phyloP scores from a whole-genome alignment of 2,888 invertebrate genomes.

The Leucoptera coffeella region DNA sequence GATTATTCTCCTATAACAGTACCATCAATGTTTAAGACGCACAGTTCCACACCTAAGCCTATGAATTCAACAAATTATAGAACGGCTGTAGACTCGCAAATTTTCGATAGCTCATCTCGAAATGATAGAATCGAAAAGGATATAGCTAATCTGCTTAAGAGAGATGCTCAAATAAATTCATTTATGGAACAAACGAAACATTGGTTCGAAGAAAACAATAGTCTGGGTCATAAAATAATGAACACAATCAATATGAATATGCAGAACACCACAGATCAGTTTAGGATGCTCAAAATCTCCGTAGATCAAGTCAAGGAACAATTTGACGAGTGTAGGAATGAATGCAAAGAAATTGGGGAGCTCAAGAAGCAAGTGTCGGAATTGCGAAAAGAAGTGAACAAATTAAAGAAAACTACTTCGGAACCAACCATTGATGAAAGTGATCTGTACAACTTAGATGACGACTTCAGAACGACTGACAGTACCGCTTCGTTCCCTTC shows the following conservation, averaged over 20 bases:
- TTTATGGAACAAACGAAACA: slow-evolving; percentile 58
- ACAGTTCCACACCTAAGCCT: slow-evolving; percentile 40
- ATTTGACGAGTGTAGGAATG: slow-evolving; percentile 49
- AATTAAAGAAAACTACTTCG: slow-evolving; percentile 41
- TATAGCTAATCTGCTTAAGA: slow-evolving; percentile 59
- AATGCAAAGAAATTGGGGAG: slow-evolving; percentile 54
- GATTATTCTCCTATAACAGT: too few relatives aligned
- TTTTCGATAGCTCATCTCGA: slow-evolving; percentile 18
- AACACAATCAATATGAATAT: slow-evolving; percentile 34
- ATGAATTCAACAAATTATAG: slow-evolving; percentile 41
- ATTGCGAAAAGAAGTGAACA: slow-evolving; percentile 55
- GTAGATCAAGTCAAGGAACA: slow-evolving; percentile 56
- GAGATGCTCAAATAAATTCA: slow-evolving; percentile 53
- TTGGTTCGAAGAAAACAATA: slow-evolving; percentile 58
- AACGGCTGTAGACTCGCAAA: slow-evolving; percentile 61
- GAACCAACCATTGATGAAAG: slow-evolving; percentile 48
- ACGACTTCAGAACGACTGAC: slow-evolving; percentile 53
- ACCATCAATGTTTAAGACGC: too few relatives aligned
- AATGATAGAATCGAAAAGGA: slow-evolving; percentile 63
- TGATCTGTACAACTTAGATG: slow-evolving; percentile 64
- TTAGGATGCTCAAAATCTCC: slow-evolving; percentile 51
- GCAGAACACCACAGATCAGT: slow-evolving; percentile 52
- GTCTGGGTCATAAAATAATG: slow-evolving; percentile 44
- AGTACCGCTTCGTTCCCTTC: slow-evolving; percentile 20
- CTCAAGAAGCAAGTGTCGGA: slow-evolving; percentile 61